Evolutionary conservation across 2,797 vertebrate species (phyloP).

Genomic region (Pelobates cultripes): DNA sequence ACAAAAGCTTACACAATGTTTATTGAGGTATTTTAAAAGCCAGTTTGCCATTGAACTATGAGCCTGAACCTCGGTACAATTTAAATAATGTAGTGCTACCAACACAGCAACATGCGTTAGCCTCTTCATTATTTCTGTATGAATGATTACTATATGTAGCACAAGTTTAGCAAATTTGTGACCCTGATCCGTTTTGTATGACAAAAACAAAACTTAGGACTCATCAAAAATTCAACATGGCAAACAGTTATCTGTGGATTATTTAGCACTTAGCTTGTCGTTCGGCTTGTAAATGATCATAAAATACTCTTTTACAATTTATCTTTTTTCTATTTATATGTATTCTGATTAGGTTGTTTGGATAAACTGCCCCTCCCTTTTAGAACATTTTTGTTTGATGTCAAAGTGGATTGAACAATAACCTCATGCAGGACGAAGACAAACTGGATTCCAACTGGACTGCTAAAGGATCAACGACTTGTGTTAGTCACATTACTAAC

Average conservation of each 20-base stretch:
- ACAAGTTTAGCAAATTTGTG: not conserved
- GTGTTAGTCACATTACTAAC: not conserved
- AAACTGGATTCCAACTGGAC: constrained; percentile 6
- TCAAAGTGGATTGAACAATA: not conserved
- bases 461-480: constrained; percentile 20
- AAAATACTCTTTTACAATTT: constrained; percentile 30
- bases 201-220: not conserved
- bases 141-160: constrained; percentile 2
- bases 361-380: constrained; percentile 40
- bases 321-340: constrained; percentile 45
- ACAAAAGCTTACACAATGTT: constrained; percentile 66
- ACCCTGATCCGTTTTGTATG: not conserved
- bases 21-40: constrained; percentile 70
- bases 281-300: constrained; percentile 14
- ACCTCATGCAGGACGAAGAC: constrained; percentile 4
- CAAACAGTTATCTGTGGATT: not conserved
- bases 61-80: constrained; percentile 20
- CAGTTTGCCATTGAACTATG: constrained; percentile 69
- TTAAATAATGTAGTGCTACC: constrained; percentile 1
- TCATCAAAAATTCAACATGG: not conserved
- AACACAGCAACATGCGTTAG: not conserved
- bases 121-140: constrained; percentile 18
- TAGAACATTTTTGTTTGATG: not conserved
- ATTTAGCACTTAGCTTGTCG: constrained; percentile 14
- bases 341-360: constrained; percentile 49